phyloP scores from a whole-genome alignment of 2,113 vertebrate genomes.

The Syrrhaptes paradoxus region DNA sequence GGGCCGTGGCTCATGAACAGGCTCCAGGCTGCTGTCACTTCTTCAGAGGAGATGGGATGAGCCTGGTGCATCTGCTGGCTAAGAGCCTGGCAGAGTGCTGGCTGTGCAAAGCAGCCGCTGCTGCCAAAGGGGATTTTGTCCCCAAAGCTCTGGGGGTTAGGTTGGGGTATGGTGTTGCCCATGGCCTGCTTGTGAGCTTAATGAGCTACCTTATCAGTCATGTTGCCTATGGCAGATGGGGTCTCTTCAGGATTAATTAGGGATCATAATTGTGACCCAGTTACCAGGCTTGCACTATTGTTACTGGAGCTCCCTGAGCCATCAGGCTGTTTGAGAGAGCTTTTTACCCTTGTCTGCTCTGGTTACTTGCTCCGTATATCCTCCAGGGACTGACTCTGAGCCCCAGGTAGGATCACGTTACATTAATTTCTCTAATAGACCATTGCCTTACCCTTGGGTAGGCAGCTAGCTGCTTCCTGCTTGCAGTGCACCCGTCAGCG shows the following conservation, averaged over 20 bases:
- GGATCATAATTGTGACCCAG: constrained; percentile 56
- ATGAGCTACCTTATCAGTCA: constrained; percentile 1
- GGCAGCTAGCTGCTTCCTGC: background rate
- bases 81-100: background rate
- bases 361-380: background rate
- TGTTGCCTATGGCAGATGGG: constrained; percentile 3
- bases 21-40: background rate
- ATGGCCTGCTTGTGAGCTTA: background rate
- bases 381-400: background rate
- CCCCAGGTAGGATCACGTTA: background rate
- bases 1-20: background rate
- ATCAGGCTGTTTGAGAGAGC: background rate
- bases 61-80: background rate
- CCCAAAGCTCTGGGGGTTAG: background rate
- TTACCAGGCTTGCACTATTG: constrained; percentile 39
- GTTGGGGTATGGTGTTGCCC: background rate
- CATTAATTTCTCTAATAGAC: constrained; percentile 18
- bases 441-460: background rate
- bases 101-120: background rate
- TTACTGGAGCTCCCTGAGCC: background rate
- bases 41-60: background rate
- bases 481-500: fast-evolving
- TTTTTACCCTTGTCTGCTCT: background rate
- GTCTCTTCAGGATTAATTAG: constrained; percentile 56
- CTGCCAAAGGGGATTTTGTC: background rate